phyloP scores from a whole-genome alignment of 2,888 invertebrate genomes.

The Escarpia spicata region DNA sequence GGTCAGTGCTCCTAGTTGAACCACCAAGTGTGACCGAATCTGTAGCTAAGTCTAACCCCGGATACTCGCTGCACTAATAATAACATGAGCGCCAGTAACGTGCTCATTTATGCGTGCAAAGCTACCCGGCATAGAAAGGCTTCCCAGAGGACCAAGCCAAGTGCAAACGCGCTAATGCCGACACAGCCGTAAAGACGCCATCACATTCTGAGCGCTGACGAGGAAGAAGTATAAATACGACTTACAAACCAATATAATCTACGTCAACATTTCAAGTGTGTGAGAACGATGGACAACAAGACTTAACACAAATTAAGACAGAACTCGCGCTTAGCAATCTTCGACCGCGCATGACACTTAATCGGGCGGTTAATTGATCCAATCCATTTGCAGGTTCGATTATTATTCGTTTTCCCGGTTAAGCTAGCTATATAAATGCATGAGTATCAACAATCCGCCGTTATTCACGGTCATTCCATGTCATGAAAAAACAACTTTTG shows the following conservation, averaged over 20 bases:
- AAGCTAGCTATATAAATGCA: constrained; percentile 6
- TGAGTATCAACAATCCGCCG: neutral
- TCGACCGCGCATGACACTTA: neutral
- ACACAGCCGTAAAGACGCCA: neutral
- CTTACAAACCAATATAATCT: neutral
- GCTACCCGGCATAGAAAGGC: neutral
- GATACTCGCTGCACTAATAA: neutral
- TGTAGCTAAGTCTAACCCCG: neutral
- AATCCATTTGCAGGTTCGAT: neutral
- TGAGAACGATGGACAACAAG: neutral
- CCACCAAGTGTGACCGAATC: neutral
- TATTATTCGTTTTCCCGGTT: neutral
- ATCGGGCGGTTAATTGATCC: neutral
- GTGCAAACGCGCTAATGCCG: neutral
- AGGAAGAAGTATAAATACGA: neutral
- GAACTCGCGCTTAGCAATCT: neutral
- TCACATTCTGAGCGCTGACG: neutral
- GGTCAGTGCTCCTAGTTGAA: neutral
- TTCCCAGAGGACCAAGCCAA: neutral
- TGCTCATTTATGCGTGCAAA: neutral
- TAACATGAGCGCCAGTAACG: neutral
- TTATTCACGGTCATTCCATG: neutral
- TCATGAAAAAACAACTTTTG: neutral
- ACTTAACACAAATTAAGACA: neutral
- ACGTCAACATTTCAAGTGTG: neutral